Conservation (phyloP, 1,140 invertebrate species). For the Tenebrio molitor region DNA sequence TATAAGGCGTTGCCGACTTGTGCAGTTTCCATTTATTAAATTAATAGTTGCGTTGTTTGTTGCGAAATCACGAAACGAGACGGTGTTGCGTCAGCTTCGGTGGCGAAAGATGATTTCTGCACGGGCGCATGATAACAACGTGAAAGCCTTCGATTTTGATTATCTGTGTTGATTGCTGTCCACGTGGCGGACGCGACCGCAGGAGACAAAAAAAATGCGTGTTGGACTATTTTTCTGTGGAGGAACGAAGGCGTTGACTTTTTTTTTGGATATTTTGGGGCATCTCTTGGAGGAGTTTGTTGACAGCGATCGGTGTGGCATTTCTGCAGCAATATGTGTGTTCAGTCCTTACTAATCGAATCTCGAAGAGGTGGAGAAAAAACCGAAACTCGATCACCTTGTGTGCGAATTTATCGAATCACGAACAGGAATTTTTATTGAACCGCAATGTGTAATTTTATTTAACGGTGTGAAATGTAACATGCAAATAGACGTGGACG, state of each 20-base stretch:
- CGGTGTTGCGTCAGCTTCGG: not conserved
- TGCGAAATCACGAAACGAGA: constrained; percentile 1
- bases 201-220: too few relatives aligned
- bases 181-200: too few relatives aligned
- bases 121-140: not conserved
- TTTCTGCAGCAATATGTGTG: constrained; percentile 9
- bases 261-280: not conserved
- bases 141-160: not conserved
- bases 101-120: constrained; percentile 10
- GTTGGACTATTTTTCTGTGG: too few relatives aligned
- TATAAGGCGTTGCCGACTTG: constrained; percentile 28
- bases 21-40: constrained; percentile 36
- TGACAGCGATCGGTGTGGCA: not conserved
- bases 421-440: constrained; percentile 26
- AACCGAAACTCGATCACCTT: constrained; percentile 33
- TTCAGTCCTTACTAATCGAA: constrained; percentile 22
- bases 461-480: constrained; percentile 23
- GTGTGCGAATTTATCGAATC: constrained; percentile 37
- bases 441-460: constrained; percentile 32
- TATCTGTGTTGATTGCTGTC: not conserved
- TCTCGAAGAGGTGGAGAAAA: constrained; percentile 18
- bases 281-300: not conserved
- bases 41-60: constrained; percentile 9
- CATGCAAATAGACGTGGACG: too few relatives aligned
- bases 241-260: not conserved